Conservation (phyloP, 2,113 vertebrate genomes). For the Phylloscopus trochilus region DNA sequence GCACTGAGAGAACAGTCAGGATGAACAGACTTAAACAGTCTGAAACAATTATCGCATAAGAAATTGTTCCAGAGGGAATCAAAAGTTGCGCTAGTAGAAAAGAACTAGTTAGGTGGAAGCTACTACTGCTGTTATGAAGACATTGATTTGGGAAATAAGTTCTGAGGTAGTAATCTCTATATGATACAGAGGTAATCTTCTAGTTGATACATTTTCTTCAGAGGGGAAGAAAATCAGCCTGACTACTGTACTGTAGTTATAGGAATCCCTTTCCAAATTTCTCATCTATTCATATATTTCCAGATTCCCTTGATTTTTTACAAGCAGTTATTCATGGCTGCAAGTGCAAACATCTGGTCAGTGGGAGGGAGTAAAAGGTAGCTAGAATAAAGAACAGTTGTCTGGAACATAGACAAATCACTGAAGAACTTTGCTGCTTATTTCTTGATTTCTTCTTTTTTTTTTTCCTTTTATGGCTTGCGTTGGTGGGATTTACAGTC, state of each 20-base stretch:
- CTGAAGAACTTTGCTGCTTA: background rate
- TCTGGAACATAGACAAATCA: background rate
- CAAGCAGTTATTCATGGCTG: background rate
- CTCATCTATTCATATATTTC: background rate
- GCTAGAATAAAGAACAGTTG: background rate
- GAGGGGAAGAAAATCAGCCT: background rate
- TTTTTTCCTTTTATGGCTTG: background rate
- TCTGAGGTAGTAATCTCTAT: background rate
- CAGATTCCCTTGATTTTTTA: background rate
- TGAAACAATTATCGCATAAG: background rate
- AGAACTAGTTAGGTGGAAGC: background rate
- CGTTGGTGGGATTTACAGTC: background rate
- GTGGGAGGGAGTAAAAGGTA: background rate
- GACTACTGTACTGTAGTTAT: background rate
- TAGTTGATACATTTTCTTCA: background rate
- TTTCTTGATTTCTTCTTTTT: background rate
- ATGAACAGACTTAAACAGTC: background rate
- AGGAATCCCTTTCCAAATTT: background rate
- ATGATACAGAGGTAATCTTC: background rate
- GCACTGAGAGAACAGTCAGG: background rate
- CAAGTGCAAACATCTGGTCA: background rate
- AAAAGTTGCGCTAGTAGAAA: background rate
- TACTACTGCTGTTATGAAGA: background rate
- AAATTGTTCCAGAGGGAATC: background rate
- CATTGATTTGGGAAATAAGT: background rate